These are phyloP conservation scores for Amiota communis DNA, from an alignment of 2,888 invertebrate species.

Conservation along the genomic window DNA sequence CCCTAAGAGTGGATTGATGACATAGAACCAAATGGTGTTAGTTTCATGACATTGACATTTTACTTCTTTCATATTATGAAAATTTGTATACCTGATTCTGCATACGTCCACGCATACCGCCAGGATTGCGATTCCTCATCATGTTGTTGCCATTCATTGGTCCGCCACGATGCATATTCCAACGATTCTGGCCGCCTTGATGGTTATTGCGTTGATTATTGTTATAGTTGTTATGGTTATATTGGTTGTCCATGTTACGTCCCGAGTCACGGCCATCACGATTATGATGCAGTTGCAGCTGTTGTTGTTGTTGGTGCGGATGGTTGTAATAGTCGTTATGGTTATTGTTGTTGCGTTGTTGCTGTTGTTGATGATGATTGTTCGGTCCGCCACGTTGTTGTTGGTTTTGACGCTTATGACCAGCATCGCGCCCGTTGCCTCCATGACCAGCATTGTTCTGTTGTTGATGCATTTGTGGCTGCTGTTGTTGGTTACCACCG, in stretches of 20 bases:
- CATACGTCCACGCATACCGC: constrained; percentile 71
- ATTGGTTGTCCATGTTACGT: constrained; percentile 68
- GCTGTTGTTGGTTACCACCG: constrained; percentile 72
- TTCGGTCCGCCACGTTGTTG: constrained; percentile 53
- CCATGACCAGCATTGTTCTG: constrained; percentile 61
- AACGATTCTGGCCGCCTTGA: constrained; percentile 61
- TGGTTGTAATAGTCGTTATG: constrained; percentile 63
- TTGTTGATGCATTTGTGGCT: constrained; percentile 57
- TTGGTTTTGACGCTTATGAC: constrained; percentile 67
- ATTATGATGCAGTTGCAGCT: constrained; percentile 48
- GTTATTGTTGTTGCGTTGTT: constrained; percentile 55
- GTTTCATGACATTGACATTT: neutral
- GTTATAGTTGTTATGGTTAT: constrained; percentile 68
- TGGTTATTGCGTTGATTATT: constrained; percentile 66
- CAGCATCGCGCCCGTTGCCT: constrained; percentile 72
- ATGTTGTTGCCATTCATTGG: constrained; percentile 63
- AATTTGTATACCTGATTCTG: constrained; percentile 64
- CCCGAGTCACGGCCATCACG: constrained; percentile 73
- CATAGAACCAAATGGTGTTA: neutral
- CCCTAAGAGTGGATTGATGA: constrained; percentile 52
- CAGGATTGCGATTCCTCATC: constrained; percentile 68
- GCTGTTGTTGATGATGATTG: constrained; percentile 57
- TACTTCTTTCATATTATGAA: neutral
- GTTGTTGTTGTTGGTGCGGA: constrained; percentile 50
- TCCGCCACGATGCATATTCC: constrained; percentile 72